Evolutionary conservation across 1,140 invertebrate genomes (phyloP), one percentile per base, ranked within the genome.

Genomic region (Nylanderia fulva): DNA sequence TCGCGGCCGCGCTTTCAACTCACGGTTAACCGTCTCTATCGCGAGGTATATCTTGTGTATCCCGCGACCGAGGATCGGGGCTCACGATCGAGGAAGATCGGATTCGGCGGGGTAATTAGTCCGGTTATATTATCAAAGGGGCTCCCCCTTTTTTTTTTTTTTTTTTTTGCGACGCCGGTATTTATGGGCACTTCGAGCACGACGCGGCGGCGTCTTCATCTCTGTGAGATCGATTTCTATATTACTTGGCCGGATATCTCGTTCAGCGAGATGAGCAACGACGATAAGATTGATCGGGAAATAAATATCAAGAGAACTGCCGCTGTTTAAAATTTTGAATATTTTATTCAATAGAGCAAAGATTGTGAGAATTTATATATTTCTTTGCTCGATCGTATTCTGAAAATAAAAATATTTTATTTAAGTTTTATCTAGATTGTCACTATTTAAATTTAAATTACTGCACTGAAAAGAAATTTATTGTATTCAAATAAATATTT

Each of bases 21-120:
- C 80, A 75, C 39, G 52, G 24, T 85, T n/a, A 89, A 89, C 85
- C 85, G 88, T 29, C 42, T 74, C 27, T 80, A 84, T 89, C 88
- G 87, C 29, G 2, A 33, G 29, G 56, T 61, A 52, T 75, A 86
- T 86, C 85, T 89, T 69, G 18, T 48, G 45, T 18, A 48, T 1
- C 9, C 9, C 27, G 45, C 9, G 56, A 21, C 29, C 29, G 24
- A 66, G 85, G 24, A 84, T 83, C 76, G 33, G 21, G 15, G 56
- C 45, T 58, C 66, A 24, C 54, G 72, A 75, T 66, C 83, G 39
- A 61, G 54, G n/a, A 48, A 4, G 29, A 58, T 84, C 48, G 18
- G 85, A 86, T 86, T 84, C 45, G 76, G 58, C 24, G 68, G 36
- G 36, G 80, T 68, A 88, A 87, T 87, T 86, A 83, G 69, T 58